phyloP scores from a whole-genome alignment of 2,113 vertebrate genomes.

The Spermophilus dauricus region DNA sequence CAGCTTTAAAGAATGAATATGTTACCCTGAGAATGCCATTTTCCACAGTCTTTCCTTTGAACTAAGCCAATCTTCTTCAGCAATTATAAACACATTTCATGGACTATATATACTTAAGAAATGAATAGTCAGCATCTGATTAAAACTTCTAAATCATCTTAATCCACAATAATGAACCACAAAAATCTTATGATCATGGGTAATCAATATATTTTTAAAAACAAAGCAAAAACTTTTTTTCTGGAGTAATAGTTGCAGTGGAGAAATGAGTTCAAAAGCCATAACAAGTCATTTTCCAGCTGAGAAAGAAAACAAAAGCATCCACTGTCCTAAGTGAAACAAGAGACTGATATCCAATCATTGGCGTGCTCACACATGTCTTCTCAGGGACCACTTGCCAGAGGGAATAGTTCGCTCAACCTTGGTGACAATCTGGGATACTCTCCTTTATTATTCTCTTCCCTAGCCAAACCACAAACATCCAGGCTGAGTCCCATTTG shows the following conservation, averaged over 20 bases:
- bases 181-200: background rate
- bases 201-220: background rate
- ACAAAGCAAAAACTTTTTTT: background rate
- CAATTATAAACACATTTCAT: background rate
- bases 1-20: constrained; percentile 1
- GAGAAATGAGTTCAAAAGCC: constrained; percentile 55
- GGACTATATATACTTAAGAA: background rate
- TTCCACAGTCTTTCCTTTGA: background rate
- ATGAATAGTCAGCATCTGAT: background rate
- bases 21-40: background rate
- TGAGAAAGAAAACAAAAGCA: constrained; percentile 41
- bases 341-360: background rate
- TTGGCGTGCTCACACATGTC: background rate
- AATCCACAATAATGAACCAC: background rate
- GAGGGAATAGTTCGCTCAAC: background rate
- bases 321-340: background rate
- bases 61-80: background rate
- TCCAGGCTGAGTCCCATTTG: background rate
- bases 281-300: constrained; percentile 19
- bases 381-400: background rate
- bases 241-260: constrained; percentile 35
- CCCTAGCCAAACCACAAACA: constrained; percentile 49
- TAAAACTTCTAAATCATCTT: constrained; percentile 14
- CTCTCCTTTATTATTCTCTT: constrained; percentile 27
- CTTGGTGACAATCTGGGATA: background rate